Conservation (phyloP, 2,797 vertebrate species). For the Sebastes oblongus region DNA sequence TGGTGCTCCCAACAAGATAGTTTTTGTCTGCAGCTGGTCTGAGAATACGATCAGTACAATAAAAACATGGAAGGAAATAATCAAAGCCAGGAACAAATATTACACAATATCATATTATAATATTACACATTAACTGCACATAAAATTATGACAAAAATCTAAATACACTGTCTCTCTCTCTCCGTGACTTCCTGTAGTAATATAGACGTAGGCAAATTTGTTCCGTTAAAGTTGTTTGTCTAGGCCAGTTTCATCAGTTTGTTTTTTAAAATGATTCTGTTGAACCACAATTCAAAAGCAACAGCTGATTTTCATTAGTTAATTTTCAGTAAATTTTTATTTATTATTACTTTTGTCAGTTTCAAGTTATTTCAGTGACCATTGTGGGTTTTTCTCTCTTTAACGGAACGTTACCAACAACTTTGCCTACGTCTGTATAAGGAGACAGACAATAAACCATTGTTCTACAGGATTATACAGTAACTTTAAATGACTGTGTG, state of each 20-base stretch:
- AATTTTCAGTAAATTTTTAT: too few species aligned
- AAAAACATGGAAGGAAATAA: neutral
- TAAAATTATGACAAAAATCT: neutral
- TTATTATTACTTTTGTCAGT: too few species aligned
- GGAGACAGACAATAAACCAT: neutral
- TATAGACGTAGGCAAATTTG: neutral
- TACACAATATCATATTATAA: neutral
- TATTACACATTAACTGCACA: neutral
- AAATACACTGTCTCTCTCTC: neutral
- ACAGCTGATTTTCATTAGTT: too few species aligned
- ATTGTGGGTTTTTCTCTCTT: too few species aligned
- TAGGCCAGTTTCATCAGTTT: too few species aligned
- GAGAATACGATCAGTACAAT: neutral
- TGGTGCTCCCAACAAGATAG: neutral
- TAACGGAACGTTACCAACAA: too few species aligned
- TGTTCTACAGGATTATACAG: conserved; percentile 45
- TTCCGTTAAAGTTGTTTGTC: too few species aligned
- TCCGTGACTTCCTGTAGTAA: neutral
- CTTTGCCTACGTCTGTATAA: too few species aligned
- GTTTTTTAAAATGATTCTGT: too few species aligned
- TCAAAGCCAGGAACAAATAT: neutral
- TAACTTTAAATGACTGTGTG: conserved; percentile 38
- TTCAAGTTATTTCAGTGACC: too few species aligned
- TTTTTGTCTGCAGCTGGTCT: neutral
- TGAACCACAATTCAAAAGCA: too few species aligned